Evolutionary conservation across 2,797 vertebrate genomes (phyloP).

Genomic region (Xenops minutus): DNA sequence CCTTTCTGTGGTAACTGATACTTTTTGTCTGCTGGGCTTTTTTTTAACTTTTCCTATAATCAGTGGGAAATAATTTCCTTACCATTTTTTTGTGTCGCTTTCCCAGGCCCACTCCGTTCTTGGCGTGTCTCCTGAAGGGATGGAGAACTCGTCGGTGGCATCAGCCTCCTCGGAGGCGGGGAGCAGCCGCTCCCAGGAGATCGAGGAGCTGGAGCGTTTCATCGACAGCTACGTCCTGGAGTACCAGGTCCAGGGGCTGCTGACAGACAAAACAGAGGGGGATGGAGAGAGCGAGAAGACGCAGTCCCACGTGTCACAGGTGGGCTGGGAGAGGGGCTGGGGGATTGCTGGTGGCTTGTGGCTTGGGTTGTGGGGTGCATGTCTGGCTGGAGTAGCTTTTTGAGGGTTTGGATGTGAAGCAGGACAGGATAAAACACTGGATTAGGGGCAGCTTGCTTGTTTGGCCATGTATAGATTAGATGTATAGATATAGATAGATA

Average conservation of each 20-base stretch:
- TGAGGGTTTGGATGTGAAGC: accelerated
- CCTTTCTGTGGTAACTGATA: accelerated
- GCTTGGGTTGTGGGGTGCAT: accelerated
- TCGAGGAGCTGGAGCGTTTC: constrained; percentile 96
- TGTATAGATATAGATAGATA: not conserved
- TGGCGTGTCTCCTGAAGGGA: constrained; percentile 66
- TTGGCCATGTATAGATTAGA: not conserved
- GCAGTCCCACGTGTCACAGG: constrained; percentile 83
- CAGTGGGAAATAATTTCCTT: not conserved
- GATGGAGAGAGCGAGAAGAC: constrained; percentile 85
- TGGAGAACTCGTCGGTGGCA: constrained; percentile 96
- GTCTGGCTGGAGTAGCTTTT: not conserved
- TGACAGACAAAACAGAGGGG: constrained; percentile 88
- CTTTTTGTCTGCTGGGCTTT: not conserved
- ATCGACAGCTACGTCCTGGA: constrained; percentile 98
- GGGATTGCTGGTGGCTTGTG: accelerated
- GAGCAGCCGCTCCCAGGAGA: constrained; percentile 96
- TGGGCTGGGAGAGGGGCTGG: constrained; percentile 6
- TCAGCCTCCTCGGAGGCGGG: constrained; percentile 95
- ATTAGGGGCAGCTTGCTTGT: not conserved
- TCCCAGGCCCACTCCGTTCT: not conserved
- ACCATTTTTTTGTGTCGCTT: accelerated
- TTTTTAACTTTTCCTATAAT: not conserved
- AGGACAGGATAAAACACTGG: accelerated
- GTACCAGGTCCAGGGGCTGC: constrained; percentile 96